Percentiles rank a stretch among this genome's conserved stretches.
These are phyloP conservation scores for Polypedilum pembai DNA, from an alignment of 1,140 invertebrate species.

Conservation along the genomic window DNA sequence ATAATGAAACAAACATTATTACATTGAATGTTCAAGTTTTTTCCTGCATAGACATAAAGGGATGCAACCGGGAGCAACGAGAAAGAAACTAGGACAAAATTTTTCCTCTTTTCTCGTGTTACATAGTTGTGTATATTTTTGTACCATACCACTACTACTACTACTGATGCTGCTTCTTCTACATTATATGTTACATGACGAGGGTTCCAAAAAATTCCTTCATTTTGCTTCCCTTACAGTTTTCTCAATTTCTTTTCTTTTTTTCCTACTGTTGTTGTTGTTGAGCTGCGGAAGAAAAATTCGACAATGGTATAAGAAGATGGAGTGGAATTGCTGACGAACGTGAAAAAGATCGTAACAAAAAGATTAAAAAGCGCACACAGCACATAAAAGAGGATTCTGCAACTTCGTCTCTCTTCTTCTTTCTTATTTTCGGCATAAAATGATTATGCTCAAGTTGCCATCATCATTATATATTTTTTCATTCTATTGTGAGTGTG, in stretches of 20 bases:
- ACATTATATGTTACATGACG: background rate
- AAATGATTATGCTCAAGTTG: conserved; percentile 7
- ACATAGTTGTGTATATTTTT: background rate
- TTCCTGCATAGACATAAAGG: background rate
- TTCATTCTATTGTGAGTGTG: background rate
- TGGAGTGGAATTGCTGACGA: conserved; percentile 3
- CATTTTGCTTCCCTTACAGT: background rate
- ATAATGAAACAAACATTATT: too few relatives aligned
- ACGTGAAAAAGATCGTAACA: conserved; percentile 17
- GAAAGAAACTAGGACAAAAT: conserved; percentile 3
- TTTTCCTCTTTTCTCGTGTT: background rate
- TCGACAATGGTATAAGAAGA: background rate
- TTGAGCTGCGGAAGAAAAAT: background rate
- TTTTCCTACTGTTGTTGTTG: background rate
- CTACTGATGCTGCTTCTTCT: background rate
- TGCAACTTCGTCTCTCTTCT: background rate
- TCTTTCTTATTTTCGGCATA: background rate
- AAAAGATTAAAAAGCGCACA: conserved; percentile 18
- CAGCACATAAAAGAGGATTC: background rate
- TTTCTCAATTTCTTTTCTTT: background rate
- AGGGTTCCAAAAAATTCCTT: background rate
- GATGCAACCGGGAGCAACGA: background rate
- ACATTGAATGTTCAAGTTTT: too few relatives aligned
- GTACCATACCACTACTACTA: background rate
- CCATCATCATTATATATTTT: conserved; percentile 5